Evolutionary conservation across 2,113 vertebrate species (phyloP), one percentile per base, ranked within the genome.

Genomic region (Podiceps cristatus): DNA sequence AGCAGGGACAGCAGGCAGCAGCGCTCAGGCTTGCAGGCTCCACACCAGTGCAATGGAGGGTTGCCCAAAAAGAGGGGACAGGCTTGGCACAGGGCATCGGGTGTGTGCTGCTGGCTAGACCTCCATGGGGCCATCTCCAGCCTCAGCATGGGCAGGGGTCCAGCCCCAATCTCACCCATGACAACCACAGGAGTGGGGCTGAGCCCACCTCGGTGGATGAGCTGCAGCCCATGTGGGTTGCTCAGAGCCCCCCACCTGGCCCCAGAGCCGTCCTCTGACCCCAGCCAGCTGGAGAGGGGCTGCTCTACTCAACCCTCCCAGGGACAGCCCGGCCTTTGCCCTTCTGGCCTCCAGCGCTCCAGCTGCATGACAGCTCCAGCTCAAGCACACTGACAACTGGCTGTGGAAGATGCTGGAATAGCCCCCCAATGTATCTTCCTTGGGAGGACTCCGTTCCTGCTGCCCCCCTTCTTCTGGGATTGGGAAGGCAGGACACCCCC

Each of bases 11-110:
- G 42, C 13, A 14, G 42, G 42, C 11, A 42, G 42, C 42, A 42
- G 42, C 42, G 0, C 5, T 1, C 3, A 3, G 13, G 13, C 5
- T 5, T 3, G 4, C 8, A 33, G 33, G 27, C 12, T 74, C 22
- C 40, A 0, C 2, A 0, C 11, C 2, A 0, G 13, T 1, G 7
- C 17, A 5, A 25, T 0, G 1, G 45, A 50, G 29, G 8, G 13
- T 2, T 59, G 49, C 15, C 40, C n/a, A 37, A 53, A 59, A 58
- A 59, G 80, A 59, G 49, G 25, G 28, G 59, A 25, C 0, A 2
- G 19, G 35, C 18, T 85, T 56, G 49, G 44, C 58, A 25, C 0
- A 0, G 42, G 25, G 7, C 15, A 27, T 35, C 0, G 1, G 55
- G 44, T 5, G 12, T 7, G 4, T 7, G 9, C 4, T 6, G 7